Base-by-base conservation (phyloP, 2,797 vertebrate genomes). In the Ctenopoma kingsleyae region DNA sequence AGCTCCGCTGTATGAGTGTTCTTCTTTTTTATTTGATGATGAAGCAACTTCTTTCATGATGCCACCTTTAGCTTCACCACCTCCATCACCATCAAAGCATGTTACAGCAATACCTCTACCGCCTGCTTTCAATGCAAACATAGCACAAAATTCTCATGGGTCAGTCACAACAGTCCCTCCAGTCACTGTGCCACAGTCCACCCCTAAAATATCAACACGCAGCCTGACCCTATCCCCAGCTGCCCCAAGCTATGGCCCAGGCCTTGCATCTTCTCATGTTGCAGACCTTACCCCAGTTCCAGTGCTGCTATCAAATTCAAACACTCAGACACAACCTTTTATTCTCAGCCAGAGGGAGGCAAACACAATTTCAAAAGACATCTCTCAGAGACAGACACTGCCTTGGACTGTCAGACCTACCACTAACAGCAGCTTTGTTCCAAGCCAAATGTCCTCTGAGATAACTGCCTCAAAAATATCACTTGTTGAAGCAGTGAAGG, bases 1-100 rank as follows among this genome's bases (percentile, higher is more conserved):
- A 72, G 93, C 93, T 19, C 92, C 94, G 0, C 81, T 94, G 20
- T 93, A 92, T 9, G 91, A 93, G 68, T 94, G 93, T 62, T 94
- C 94, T 0, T 70, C 86, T 5, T 62, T 90, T 74, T 55, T 88
- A 36, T 57, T 91, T 17, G 85, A 85, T 22, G 85, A 85, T 22
- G 76, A 89, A 49, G 71, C 73, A 20, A 56, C 79, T 46, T 81
- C 87, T 51, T 74, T 80, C 43, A 73, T 22, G 38, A 84, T 86
- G 38, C 69, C 83, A 54, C 74, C 81, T 65, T 62, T 47, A 1
- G n/a, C 67, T 40, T 57, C 75, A 36, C 52, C 74, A 47, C 43
- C 67, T 25, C 48, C 48, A 47, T 40, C 57, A 35, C 55, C 70
- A 74, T 53, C 66, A 30, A 57, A 77, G 62, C 80, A 64, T 59